Conservation (phyloP, 2,113 vertebrate species). For the Melanocharis versteri region DNA sequence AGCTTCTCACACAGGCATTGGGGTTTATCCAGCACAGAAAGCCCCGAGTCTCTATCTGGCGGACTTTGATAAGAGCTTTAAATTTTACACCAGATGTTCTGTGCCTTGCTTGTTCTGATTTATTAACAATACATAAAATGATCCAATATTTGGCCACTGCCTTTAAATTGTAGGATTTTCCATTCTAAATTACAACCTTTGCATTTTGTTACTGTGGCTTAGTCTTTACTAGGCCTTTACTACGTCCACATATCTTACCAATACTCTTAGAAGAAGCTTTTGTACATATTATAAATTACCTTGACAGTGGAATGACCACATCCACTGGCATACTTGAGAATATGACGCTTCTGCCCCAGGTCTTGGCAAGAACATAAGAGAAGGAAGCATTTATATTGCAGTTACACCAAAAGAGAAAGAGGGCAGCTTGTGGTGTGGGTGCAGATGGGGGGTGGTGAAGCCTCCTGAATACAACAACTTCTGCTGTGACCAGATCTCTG, state of each 20-base stretch:
- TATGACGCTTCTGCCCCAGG: neutral
- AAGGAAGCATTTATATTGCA: neutral
- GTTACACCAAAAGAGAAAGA: neutral
- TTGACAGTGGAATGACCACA: constrained; percentile 19
- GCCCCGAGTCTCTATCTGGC: neutral
- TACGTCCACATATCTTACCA: constrained; percentile 46
- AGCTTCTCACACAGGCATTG: neutral
- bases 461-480: neutral
- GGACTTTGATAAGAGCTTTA: neutral
- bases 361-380: neutral
- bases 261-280: constrained; percentile 44
- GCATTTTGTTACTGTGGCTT: constrained; percentile 63
- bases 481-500: neutral
- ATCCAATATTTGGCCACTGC: constrained; percentile 46
- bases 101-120: constrained; percentile 55
- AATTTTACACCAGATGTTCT: neutral
- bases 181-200: constrained; percentile 64
- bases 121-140: constrained; percentile 51
- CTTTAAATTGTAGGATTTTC: constrained; percentile 68
- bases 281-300: constrained; percentile 48
- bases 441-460: accelerated
- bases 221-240: constrained; percentile 65
- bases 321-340: neutral
- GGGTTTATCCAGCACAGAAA: neutral
- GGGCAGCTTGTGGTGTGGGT: neutral